Evolutionary conservation across 2,113 vertebrate genomes (phyloP), one percentile per base, ranked within the genome.

Genomic region (Bufo gargarizans): DNA sequence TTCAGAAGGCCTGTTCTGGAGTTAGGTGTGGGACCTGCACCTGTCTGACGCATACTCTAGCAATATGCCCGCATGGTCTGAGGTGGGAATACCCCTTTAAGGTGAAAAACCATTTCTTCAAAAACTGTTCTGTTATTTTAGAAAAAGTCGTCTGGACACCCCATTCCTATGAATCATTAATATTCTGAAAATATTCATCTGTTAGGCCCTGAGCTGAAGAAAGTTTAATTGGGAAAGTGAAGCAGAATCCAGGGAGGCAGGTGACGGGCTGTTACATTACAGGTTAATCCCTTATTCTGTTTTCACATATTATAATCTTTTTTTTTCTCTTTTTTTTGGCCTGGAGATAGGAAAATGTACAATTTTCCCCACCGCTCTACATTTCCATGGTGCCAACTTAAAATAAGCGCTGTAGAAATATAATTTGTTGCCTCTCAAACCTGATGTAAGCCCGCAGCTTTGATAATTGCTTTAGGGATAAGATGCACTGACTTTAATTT

Each of bases 401-500:
- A 83, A 83, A 82, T 82, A 55, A 61, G 58, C 43, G 19, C 71
- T 55, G 80, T n/a, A 77, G 49, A 88, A 88, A 88, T 88, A 71
- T 83, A 76, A 88, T 88, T 88, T 88, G 87, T 88, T 77, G 71
- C 71, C 77, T 65, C 77, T 87, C 9, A 69, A 72, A 69, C 71
- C 50, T 20, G 10, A 10, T 65, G 87, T 76, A 55, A 77, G 87
- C 58, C 79, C 49, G 80, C 58, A 77, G 87, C 87, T 82, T 65
- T 83, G 79, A 83, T 88, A 88, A 88, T 88, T 88, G 87, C 87
- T 88, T 88, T 50, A 83, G 87, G 71, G 87, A 88, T 82, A 88
- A 88, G 87, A 88, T 63, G 79, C 71, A 55, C 69, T 33, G 47
- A 45, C 80, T 83, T 88, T 88, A 88, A 88, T 88, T 88, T 83